phyloP scores from a whole-genome alignment of 2,797 vertebrate species.

The Jordanella pulchra region DNA sequence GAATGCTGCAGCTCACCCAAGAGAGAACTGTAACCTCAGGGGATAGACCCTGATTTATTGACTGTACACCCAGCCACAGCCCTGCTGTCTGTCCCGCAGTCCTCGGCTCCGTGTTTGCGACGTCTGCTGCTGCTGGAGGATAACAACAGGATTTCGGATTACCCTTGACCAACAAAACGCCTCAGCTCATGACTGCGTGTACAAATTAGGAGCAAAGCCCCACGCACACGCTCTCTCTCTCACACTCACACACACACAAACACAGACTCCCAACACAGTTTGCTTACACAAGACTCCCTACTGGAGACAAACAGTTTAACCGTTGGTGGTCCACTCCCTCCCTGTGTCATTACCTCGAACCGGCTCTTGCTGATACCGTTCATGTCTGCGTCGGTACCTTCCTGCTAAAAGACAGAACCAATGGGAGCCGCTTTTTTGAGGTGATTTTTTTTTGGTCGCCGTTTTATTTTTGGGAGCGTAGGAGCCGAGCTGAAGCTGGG shows the following conservation, averaged over 20 bases:
- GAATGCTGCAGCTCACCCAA: conserved; percentile 27
- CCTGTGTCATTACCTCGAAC: conserved; percentile 80
- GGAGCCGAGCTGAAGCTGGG: conserved; percentile 69
- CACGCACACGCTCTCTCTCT: conserved; percentile 37
- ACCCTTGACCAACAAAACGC: conserved; percentile 75
- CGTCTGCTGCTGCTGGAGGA: conserved; percentile 71
- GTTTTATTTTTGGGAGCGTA: conserved; percentile 59
- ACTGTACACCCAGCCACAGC: conserved; percentile 66
- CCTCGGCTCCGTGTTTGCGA: conserved; percentile 68
- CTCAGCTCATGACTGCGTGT: conserved; percentile 60
- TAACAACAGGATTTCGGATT: conserved; percentile 78
- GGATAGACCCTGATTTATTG: conserved; percentile 59
- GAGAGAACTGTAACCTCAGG: conserved; percentile 59
- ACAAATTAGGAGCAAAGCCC: conserved; percentile 58
- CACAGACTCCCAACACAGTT: conserved; percentile 33
- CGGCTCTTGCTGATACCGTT: conserved; percentile 86
- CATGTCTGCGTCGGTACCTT: conserved; percentile 80
- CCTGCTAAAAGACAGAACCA: conserved; percentile 40
- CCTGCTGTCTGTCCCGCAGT: conserved; percentile 68
- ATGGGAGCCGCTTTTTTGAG: conserved; percentile 58
- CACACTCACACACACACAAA: too few relatives aligned
- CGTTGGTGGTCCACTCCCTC: conserved; percentile 53
- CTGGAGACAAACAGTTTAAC: conserved; percentile 53
- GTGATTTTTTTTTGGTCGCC: conserved; percentile 70
- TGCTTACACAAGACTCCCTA: conserved; percentile 61